Evolutionary conservation across 2,888 invertebrate genomes (phyloP).

Genomic region (Polydrusus pterygomalis): DNA sequence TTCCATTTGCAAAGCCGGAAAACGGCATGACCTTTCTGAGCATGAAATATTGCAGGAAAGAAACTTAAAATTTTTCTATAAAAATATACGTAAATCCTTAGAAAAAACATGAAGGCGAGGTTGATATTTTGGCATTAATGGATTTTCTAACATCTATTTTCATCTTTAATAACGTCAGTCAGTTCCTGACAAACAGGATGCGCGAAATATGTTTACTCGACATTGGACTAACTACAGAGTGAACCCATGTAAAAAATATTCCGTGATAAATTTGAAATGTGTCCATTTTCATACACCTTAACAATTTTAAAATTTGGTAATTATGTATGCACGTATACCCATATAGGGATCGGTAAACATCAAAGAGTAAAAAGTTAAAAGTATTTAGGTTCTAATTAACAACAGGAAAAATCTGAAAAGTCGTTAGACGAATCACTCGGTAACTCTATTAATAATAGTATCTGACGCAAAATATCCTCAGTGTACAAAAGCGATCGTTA

Average conservation of each 20-base stretch:
- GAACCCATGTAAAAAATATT: not conserved
- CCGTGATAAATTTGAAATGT: not conserved
- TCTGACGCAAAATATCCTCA: slow-evolving; percentile 37
- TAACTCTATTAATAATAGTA: slow-evolving; percentile 32
- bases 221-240: slow-evolving; percentile 1
- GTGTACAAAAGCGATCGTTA: slow-evolving; percentile 34
- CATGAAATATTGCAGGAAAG: not conserved
- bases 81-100: slow-evolving; percentile 6
- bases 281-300: not conserved
- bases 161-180: slow-evolving; percentile 26
- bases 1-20: slow-evolving; percentile 11
- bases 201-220: slow-evolving; percentile 31
- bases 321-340: not conserved
- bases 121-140: slow-evolving; percentile 21
- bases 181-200: slow-evolving; percentile 33
- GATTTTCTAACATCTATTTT: slow-evolving; percentile 15
- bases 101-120: not conserved
- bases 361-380: not conserved
- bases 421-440: slow-evolving; percentile 21
- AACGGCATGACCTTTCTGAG: not conserved
- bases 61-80: slow-evolving; percentile 5
- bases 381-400: slow-evolving; percentile 14
- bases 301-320: not conserved
- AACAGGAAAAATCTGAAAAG: slow-evolving; percentile 8
- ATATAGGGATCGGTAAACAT: not conserved